phyloP scores from a whole-genome alignment of 2,113 vertebrate genomes.

The Crotalus viridis region DNA sequence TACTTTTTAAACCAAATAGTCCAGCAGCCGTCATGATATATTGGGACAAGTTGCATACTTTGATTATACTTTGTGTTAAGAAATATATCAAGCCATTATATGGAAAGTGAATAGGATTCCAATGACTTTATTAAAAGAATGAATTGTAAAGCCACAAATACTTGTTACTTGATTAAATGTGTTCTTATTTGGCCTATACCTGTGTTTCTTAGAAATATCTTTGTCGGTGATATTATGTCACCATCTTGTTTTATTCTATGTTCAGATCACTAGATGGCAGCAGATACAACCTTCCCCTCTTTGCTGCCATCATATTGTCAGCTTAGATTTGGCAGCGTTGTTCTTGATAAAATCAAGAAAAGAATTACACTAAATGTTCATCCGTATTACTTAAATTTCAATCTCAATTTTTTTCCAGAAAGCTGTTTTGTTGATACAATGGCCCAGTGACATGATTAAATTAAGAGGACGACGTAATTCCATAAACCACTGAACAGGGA shows the following conservation, averaged over 20 bases:
- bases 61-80: neutral
- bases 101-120: neutral
- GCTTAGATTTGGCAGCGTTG: neutral
- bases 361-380: neutral
- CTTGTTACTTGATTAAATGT: neutral
- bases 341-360: neutral
- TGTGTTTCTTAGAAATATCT: neutral
- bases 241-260: neutral
- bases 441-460: neutral
- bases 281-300: neutral
- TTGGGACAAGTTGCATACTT: neutral
- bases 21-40: neutral
- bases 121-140: neutral
- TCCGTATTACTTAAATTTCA: neutral
- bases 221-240: neutral
- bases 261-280: neutral
- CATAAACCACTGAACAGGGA: neutral
- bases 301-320: neutral
- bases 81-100: neutral
- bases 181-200: neutral
- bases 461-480: neutral
- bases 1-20: neutral
- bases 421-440: neutral
- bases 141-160: neutral
- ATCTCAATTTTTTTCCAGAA: neutral